These are phyloP conservation scores for Hyposmocoma kahamanoa DNA, from an alignment of 1,140 invertebrate species.

Conservation along the genomic window DNA sequence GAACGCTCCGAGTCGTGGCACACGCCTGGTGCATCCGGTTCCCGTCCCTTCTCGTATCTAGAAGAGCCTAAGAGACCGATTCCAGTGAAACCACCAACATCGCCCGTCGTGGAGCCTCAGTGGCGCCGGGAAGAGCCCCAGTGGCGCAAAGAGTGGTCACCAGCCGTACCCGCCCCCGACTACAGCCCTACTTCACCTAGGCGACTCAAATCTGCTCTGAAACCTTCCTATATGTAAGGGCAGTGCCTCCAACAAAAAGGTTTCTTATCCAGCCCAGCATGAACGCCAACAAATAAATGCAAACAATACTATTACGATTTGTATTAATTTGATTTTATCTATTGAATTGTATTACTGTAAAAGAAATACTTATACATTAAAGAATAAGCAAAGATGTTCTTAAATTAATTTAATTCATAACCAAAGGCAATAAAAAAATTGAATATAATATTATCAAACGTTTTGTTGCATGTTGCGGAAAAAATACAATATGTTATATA, in stretches of 20 bases:
- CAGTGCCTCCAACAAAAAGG: no score
- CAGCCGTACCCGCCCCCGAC: constrained; percentile 42
- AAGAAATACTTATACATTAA: no score
- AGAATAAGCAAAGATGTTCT: no score
- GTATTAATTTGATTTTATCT: no score
- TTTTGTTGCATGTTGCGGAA: neutral
- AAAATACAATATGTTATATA: neutral
- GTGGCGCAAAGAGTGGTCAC: constrained; percentile 37
- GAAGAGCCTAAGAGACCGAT: constrained; percentile 29
- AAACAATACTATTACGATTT: no score
- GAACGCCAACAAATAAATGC: no score
- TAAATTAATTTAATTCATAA: neutral
- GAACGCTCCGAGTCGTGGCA: constrained; percentile 40
- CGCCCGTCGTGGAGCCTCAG: constrained; percentile 1
- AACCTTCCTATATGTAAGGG: constrained; percentile 31
- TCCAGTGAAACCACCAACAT: constrained; percentile 1
- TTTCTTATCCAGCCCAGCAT: no score
- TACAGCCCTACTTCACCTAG: constrained; percentile 39
- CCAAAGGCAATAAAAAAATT: neutral
- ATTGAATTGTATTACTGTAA: no score
- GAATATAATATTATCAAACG: neutral
- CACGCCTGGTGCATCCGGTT: constrained; percentile 1
- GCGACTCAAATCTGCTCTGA: constrained; percentile 44
- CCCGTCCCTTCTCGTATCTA: constrained; percentile 42
- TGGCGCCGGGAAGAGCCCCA: constrained; percentile 16